Conservation (phyloP, 92 coral and sea anemone genomes). For the Desmophyllum pertusum region DNA sequence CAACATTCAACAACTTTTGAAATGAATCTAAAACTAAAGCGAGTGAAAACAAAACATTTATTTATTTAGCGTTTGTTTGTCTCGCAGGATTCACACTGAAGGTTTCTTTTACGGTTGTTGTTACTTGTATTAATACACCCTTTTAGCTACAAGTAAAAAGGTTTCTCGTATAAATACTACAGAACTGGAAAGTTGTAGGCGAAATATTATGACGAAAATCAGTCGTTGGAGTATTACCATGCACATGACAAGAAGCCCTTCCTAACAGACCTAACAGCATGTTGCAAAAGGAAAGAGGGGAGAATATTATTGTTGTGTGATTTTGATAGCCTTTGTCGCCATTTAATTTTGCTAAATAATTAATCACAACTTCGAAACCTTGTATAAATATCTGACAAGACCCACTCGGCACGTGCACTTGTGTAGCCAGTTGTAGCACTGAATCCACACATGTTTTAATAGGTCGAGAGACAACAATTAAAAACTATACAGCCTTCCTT, state of each 20-base stretch:
- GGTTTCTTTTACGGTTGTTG: neutral
- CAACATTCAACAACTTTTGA: no score
- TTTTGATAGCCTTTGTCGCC: slow-evolving; percentile 10
- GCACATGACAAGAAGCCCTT: neutral
- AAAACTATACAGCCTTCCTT: neutral
- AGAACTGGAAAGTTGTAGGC: neutral
- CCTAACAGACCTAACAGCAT: neutral
- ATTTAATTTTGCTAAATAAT: neutral
- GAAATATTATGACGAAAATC: neutral
- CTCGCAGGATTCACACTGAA: neutral
- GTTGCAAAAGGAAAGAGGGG: slow-evolving; percentile 3
- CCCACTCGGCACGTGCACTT: neutral
- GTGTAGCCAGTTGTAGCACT: no score
- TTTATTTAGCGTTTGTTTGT: neutral
- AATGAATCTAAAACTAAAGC: no score
- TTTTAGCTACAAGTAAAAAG: neutral
- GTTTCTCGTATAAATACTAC: neutral
- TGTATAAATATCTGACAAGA: neutral
- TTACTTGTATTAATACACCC: neutral
- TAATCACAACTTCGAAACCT: neutral
- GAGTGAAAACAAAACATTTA: no score
- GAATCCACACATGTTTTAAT: neutral
- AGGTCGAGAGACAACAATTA: neutral
- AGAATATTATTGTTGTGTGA: slow-evolving; percentile 20
- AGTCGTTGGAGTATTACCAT: no score